phyloP scores from a whole-genome alignment of 1,140 invertebrate genomes.

The Drosophila murphyi region DNA sequence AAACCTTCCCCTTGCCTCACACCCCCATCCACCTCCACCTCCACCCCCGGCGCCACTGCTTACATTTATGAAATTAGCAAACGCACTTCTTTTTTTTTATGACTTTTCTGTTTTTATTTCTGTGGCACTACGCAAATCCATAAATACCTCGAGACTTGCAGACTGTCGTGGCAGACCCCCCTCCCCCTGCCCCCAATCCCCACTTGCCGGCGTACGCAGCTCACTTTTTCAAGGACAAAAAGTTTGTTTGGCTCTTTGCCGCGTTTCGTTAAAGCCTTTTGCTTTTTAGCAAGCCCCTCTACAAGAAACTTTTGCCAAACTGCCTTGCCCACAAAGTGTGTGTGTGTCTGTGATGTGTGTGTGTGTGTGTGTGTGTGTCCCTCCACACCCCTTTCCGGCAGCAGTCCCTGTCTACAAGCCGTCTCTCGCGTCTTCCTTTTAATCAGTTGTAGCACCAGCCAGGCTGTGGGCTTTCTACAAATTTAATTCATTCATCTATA shows the following conservation, averaged over 20 bases:
- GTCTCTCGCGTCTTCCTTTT: constrained; percentile 2
- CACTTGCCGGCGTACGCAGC: constrained; percentile 1
- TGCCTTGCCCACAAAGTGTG: constrained; percentile 16
- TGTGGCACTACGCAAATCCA: constrained; percentile 46
- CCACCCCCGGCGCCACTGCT: background rate
- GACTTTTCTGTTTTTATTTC: constrained; percentile 59
- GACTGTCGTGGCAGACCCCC: background rate
- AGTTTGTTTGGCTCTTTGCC: constrained; percentile 70
- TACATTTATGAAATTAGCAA: constrained; percentile 78
- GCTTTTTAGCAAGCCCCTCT: constrained; percentile 27
- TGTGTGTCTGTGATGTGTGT: background rate
- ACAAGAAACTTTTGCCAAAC: constrained; percentile 14
- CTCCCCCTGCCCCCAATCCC: too few relatives aligned
- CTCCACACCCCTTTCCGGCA: too few relatives aligned
- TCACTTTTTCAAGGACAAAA: constrained; percentile 77
- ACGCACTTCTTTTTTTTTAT: constrained; percentile 68
- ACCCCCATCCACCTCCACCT: too few relatives aligned
- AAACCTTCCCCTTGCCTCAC: constrained; percentile 14
- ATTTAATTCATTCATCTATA: too few relatives aligned
- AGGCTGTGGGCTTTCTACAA: constrained; percentile 9
- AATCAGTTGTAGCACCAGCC: constrained; percentile 10
- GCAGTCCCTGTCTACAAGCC: background rate
- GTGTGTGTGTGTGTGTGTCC: background rate
- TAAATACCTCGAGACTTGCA: constrained; percentile 56
- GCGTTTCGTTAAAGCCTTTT: constrained; percentile 73